phyloP scores from a whole-genome alignment of 2,113 vertebrate species.

The Dasyurus viverrinus region DNA sequence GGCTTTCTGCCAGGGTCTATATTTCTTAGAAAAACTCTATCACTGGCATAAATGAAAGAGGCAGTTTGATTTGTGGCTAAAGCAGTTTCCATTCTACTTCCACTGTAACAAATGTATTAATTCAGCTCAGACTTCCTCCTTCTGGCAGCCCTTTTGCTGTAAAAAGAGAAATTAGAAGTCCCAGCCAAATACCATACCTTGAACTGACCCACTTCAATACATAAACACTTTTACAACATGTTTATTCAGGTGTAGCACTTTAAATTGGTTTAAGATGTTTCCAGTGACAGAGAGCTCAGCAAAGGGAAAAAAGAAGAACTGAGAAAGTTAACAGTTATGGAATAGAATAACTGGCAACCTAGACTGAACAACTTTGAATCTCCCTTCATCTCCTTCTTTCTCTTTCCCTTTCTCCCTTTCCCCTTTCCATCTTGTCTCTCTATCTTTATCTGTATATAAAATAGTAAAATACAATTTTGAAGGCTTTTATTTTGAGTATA shows the following conservation, averaged over 20 bases:
- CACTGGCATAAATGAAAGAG: constrained; percentile 89
- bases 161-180: constrained; percentile 91
- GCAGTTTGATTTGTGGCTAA: constrained; percentile 90
- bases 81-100: constrained; percentile 90
- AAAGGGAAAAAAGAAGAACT: constrained; percentile 79
- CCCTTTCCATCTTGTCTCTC: not conserved
- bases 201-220: constrained; percentile 92
- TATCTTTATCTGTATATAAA: constrained; percentile 72
- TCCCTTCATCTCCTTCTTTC: constrained; percentile 44
- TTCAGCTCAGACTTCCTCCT: constrained; percentile 91
- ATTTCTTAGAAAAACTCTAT: constrained; percentile 90
- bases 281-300: constrained; percentile 86
- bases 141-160: constrained; percentile 88
- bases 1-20: constrained; percentile 86
- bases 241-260: constrained; percentile 93
- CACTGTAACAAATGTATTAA: constrained; percentile 93
- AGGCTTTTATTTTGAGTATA: constrained; percentile 80
- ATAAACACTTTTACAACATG: constrained; percentile 93
- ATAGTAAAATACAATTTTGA: constrained; percentile 80
- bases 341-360: constrained; percentile 83
- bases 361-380: constrained; percentile 81
- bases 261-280: constrained; percentile 92
- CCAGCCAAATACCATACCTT: constrained; percentile 92
- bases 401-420: not conserved
- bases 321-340: constrained; percentile 83